These are phyloP conservation scores for Drosophila quinaria DNA, from an alignment of 2,888 invertebrate genomes.

Conservation along the genomic window DNA sequence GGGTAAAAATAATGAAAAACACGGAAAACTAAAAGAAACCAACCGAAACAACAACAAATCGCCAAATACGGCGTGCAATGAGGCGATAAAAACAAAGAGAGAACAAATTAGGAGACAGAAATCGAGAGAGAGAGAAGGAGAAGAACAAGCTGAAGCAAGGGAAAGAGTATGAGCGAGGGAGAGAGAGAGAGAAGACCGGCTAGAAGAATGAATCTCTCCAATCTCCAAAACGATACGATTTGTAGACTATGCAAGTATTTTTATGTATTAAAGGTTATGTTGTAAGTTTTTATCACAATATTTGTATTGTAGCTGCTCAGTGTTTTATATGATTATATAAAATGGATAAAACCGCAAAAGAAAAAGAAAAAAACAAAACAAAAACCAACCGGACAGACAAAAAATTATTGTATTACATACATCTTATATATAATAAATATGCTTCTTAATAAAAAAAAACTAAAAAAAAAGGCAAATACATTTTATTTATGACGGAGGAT, in stretches of 20 bases:
- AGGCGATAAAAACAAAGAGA: constrained; percentile 45
- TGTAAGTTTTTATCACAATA: constrained; percentile 85
- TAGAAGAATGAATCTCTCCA: constrained; percentile 62
- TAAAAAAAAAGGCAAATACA: constrained; percentile 48
- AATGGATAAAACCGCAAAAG: constrained; percentile 65
- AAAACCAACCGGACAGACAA: constrained; percentile 70
- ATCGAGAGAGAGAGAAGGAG: constrained; percentile 8
- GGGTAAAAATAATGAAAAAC: constrained; percentile 52
- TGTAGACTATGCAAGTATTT: constrained; percentile 84
- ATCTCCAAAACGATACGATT: constrained; percentile 82
- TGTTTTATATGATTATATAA: constrained; percentile 84
- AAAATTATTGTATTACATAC: constrained; percentile 83
- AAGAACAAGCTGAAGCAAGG: constrained; percentile 39
- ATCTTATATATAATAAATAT: constrained; percentile 84
- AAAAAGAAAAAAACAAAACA: constrained; percentile 30
- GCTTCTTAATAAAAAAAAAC: constrained; percentile 80
- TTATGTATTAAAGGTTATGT: constrained; percentile 84
- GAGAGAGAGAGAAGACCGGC: constrained; percentile 12
- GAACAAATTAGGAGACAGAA: constrained; percentile 56
- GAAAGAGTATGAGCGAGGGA: constrained; percentile 30
- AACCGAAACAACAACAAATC: constrained; percentile 51
- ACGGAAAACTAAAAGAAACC: constrained; percentile 61
- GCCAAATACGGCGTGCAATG: constrained; percentile 66
- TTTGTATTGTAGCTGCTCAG: constrained; percentile 85
- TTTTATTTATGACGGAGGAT: constrained; percentile 70